A percentile compares a stretch with the other conserved stretches of the same genome.
Conservation (phyloP, 2,797 vertebrate species). For the Ibycter americanus region DNA sequence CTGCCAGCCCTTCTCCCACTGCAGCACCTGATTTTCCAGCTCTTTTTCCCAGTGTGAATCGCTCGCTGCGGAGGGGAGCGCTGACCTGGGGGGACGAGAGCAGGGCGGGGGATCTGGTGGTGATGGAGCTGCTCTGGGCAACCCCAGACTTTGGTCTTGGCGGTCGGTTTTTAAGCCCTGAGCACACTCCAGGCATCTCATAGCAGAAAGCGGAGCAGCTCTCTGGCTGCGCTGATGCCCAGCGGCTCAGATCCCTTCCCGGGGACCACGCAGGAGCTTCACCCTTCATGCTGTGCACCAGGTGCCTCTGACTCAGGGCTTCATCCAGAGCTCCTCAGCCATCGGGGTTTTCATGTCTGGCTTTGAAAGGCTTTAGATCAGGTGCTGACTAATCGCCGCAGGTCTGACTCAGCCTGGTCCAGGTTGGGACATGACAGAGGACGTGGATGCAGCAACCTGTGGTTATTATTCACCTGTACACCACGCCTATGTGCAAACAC, state of each 20-base stretch:
- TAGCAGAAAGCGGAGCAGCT: background rate
- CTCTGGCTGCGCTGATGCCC: accelerated
- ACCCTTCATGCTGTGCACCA: background rate
- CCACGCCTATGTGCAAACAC: background rate
- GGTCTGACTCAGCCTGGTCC: background rate
- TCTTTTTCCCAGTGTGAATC: background rate
- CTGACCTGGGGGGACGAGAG: background rate
- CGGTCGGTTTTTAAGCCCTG: background rate
- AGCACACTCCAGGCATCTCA: accelerated
- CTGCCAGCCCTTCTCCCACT: background rate
- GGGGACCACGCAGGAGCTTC: accelerated
- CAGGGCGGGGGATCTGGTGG: background rate
- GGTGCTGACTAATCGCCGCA: background rate
- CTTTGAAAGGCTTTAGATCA: background rate
- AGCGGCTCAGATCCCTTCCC: accelerated
- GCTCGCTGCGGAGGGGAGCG: accelerated
- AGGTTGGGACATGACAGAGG: background rate
- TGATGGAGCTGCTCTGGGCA: background rate
- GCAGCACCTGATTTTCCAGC: background rate
- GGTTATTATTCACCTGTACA: background rate
- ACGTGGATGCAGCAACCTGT: background rate
- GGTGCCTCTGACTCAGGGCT: background rate
- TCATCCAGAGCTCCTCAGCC: background rate
- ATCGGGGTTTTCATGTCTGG: accelerated
- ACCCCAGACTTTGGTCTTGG: background rate